Evolutionary conservation across 2,113 vertebrate species (phyloP).

Genomic region (Xenopus laevis): DNA sequence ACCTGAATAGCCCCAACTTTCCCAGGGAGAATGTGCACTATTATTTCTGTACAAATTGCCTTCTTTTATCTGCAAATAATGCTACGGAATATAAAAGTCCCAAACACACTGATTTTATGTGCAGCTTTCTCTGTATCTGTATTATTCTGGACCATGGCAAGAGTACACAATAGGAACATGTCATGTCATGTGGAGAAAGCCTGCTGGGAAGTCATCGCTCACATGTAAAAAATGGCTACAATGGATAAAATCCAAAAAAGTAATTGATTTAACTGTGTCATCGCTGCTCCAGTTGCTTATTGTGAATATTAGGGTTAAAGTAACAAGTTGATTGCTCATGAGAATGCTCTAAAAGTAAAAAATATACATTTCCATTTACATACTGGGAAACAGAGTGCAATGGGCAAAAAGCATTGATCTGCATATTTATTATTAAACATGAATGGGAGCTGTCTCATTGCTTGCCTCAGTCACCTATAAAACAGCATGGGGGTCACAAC

Average conservation of each 20-base stretch:
- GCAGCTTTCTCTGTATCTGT: constrained; percentile 14
- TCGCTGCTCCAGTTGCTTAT: background rate
- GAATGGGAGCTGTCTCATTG: too few species aligned
- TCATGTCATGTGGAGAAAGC: constrained; percentile 16
- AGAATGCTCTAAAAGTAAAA: too few species aligned
- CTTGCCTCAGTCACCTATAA: too few species aligned
- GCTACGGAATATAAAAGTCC: constrained; percentile 1
- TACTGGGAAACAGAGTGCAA: too few species aligned
- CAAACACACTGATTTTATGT: constrained; percentile 21
- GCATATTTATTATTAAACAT: too few species aligned
- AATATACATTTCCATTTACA: too few species aligned
- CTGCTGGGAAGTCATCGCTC: constrained; percentile 30
- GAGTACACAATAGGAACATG: constrained; percentile 5
- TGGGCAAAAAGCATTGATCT: too few species aligned
- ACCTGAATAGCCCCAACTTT: constrained; percentile 20
- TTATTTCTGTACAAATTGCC: background rate
- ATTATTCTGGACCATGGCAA: constrained; percentile 23
- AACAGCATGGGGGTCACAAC: too few species aligned
- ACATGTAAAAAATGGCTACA: constrained; percentile 35
- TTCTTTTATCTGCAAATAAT: constrained; percentile 15
- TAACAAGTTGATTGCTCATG: too few species aligned
- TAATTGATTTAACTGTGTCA: constrained; percentile 27
- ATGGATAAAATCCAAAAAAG: constrained; percentile 24
- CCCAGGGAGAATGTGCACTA: background rate
- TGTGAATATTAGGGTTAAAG: too few species aligned